These are phyloP conservation scores for Drosophila monieri DNA, from an alignment of 2,888 invertebrate genomes.

Conservation along the genomic window DNA sequence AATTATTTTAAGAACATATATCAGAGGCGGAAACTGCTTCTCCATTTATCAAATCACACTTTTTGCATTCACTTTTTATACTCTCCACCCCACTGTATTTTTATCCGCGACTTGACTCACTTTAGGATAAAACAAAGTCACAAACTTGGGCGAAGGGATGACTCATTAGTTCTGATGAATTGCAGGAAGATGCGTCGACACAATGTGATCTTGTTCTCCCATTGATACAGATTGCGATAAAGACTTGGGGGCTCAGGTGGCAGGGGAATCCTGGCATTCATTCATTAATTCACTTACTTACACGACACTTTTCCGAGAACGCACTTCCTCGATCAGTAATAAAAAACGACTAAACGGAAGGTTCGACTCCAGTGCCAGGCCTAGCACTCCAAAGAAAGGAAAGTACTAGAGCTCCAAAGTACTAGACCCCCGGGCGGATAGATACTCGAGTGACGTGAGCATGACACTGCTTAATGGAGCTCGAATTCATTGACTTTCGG, in stretches of 20 bases:
- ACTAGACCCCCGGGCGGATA: conserved; percentile 4
- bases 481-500: conserved; percentile 45
- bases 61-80: too few relatives aligned
- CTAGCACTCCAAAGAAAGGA: not conserved
- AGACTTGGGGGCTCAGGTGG: conserved; percentile 2
- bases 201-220: conserved; percentile 18
- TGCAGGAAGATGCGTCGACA: conserved; percentile 30
- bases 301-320: conserved; percentile 22
- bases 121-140: not conserved
- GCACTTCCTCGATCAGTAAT: conserved; percentile 14
- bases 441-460: conserved; percentile 16
- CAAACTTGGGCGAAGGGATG: conserved; percentile 16
- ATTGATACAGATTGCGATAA: conserved; percentile 15
- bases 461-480: conserved; percentile 31
- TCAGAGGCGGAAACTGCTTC: not conserved
- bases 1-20: not conserved
- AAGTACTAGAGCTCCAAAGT: not conserved
- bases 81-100: not conserved
- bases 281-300: conserved; percentile 30
- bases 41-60: not conserved
- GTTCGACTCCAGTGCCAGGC: not conserved
- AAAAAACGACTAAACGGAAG: conserved; percentile 19
- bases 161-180: conserved; percentile 28
- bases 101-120: conserved; percentile 8
- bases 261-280: conserved; percentile 9